These are phyloP conservation scores for Lottia gigantea DNA, from an alignment of 2,888 invertebrate genomes.

Conservation along the genomic window DNA sequence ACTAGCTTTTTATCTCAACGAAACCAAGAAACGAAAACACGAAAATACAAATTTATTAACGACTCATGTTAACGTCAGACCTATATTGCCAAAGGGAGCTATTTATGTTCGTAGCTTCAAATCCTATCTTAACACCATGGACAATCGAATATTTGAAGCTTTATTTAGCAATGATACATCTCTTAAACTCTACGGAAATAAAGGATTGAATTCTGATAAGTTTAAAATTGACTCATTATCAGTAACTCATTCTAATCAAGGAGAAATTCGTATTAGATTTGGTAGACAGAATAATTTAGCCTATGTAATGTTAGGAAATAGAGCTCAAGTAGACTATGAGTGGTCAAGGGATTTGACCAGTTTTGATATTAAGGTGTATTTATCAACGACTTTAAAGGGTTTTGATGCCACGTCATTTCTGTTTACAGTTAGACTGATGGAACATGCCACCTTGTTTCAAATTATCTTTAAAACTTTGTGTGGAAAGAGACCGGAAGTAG, in stretches of 20 bases:
- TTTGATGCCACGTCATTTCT: constrained; percentile 1
- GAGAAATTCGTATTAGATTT: not conserved
- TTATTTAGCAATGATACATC: not conserved
- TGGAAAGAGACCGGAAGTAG: not conserved
- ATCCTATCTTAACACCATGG: not conserved
- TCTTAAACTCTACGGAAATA: not conserved
- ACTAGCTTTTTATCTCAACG: not conserved
- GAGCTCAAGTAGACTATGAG: not conserved
- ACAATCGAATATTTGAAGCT: not conserved
- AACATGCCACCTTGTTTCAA: not conserved
- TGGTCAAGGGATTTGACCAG: constrained; percentile 8
- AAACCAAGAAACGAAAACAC: not conserved
- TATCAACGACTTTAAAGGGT: not conserved
- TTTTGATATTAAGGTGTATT: not conserved
- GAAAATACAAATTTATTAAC: not conserved
- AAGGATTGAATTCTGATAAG: not conserved
- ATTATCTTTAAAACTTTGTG: not conserved
- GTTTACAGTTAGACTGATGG: not conserved
- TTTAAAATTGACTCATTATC: not conserved
- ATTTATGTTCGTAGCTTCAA: not conserved
- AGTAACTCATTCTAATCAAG: not conserved
- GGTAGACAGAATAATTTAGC: not conserved
- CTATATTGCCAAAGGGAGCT: not conserved
- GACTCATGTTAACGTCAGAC: not conserved
- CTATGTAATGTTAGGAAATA: not conserved